Conservation (phyloP, 2,797 vertebrate genomes). For the Arrhamphus sclerolepis region DNA sequence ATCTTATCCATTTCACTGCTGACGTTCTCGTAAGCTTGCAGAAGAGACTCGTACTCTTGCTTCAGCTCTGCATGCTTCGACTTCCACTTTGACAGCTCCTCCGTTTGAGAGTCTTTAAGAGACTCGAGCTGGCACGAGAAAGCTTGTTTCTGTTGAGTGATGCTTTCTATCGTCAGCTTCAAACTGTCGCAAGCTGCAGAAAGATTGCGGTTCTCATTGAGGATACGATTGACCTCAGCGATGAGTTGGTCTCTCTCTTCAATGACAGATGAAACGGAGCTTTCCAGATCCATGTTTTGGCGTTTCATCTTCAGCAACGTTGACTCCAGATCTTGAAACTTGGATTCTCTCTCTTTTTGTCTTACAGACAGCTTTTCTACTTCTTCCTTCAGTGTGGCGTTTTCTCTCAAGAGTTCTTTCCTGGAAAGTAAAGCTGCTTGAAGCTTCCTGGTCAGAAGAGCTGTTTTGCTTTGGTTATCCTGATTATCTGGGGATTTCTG, state of each 20-base stretch:
- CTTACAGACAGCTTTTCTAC: slow-evolving; percentile 66
- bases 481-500: slow-evolving; percentile 72
- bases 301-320: slow-evolving; percentile 63
- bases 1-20: slow-evolving; percentile 89
- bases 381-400: slow-evolving; percentile 78
- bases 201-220: slow-evolving; percentile 85
- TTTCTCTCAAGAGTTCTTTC: slow-evolving; percentile 87
- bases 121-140: slow-evolving; percentile 90
- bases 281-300: slow-evolving; percentile 69
- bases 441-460: slow-evolving; percentile 84
- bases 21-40: slow-evolving; percentile 89
- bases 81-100: slow-evolving; percentile 89
- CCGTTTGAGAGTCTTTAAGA: slow-evolving; percentile 88
- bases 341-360: slow-evolving; percentile 66
- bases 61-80: slow-evolving; percentile 87
- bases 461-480: slow-evolving; percentile 58
- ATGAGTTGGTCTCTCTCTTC: slow-evolving; percentile 73
- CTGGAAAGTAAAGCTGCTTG: slow-evolving; percentile 88
- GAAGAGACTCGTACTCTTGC: slow-evolving; percentile 88
- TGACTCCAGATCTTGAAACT: slow-evolving; percentile 60
- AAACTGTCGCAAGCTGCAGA: slow-evolving; percentile 88
- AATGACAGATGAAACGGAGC: slow-evolving; percentile 11
- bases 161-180: slow-evolving; percentile 88
- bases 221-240: slow-evolving; percentile 72
- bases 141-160: slow-evolving; percentile 89